Evolutionary conservation across 2,888 invertebrate genomes (phyloP).

Genomic region (Phengaris alcon): DNA sequence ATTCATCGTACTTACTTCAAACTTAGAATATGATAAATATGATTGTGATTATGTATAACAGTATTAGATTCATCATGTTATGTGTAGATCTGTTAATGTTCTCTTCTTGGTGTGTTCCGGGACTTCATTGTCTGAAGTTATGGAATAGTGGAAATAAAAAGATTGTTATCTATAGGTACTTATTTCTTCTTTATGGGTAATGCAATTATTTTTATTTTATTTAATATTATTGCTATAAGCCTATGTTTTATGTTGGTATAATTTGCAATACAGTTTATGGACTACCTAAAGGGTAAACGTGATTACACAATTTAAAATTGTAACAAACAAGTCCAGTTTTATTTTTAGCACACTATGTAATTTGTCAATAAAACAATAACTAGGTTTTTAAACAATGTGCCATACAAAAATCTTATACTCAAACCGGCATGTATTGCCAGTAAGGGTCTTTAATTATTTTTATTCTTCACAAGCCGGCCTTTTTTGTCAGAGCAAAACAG

Average conservation of each 20-base stretch:
- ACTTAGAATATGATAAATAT: slow-evolving; percentile 14
- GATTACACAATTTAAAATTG: background rate
- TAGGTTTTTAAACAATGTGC: background rate
- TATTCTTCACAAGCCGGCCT: background rate
- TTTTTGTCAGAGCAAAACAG: background rate
- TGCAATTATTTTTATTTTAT: background rate
- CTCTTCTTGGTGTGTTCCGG: background rate
- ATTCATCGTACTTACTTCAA: slow-evolving; percentile 22
- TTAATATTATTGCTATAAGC: background rate
- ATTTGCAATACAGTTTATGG: background rate
- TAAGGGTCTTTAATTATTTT: background rate
- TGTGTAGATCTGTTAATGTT: slow-evolving; percentile 16
- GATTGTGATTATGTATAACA: slow-evolving; percentile 22
- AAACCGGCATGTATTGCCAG: background rate
- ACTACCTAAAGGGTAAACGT: background rate
- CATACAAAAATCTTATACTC: slow-evolving; percentile 6
- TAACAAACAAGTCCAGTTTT: background rate
- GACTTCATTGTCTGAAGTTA: background rate
- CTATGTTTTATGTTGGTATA: background rate
- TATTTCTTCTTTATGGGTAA: background rate
- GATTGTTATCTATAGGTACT: background rate
- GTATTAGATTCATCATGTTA: slow-evolving; percentile 11
- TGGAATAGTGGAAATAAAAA: background rate
- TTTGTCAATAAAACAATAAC: background rate
- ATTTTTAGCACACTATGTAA: background rate